Evolutionary conservation across 2,888 invertebrate species (phyloP).

Genomic region (Morpho achilles): DNA sequence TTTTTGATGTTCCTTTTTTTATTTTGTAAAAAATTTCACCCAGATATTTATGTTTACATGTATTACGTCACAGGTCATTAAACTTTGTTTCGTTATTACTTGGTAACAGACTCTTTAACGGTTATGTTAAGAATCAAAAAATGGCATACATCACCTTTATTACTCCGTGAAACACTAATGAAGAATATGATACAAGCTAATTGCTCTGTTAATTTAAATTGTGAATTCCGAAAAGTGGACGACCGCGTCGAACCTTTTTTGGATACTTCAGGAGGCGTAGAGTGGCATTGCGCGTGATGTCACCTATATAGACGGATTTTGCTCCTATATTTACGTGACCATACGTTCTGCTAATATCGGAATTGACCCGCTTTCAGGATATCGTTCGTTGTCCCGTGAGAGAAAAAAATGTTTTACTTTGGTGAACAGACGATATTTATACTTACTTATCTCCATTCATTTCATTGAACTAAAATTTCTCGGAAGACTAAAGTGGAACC

Average conservation of each 20-base stretch:
- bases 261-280: conserved; percentile 8
- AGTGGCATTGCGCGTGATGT: conserved; percentile 2
- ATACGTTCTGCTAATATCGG: too few relatives aligned
- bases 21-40: too few relatives aligned
- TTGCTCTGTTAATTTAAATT: conserved; percentile 18
- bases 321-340: background rate
- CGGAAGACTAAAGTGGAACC: too few relatives aligned
- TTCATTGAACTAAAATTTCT: too few relatives aligned
- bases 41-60: background rate
- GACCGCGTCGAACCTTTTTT: conserved; percentile 17
- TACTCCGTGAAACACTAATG: conserved; percentile 16
- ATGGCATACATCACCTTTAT: conserved; percentile 17
- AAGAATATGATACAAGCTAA: conserved; percentile 18
- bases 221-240: conserved; percentile 8
- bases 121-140: conserved; percentile 11
- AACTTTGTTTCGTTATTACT: conserved; percentile 5
- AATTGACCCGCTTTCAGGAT: too few relatives aligned
- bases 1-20: too few relatives aligned
- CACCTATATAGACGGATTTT: background rate
- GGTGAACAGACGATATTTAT: too few relatives aligned
- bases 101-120: conserved; percentile 17
- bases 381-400: too few relatives aligned
- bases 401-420: too few relatives aligned
- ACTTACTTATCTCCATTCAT: too few relatives aligned
- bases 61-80: conserved; percentile 13